phyloP scores from a whole-genome alignment of 2,113 vertebrate genomes.

The Anolis sagrei region DNA sequence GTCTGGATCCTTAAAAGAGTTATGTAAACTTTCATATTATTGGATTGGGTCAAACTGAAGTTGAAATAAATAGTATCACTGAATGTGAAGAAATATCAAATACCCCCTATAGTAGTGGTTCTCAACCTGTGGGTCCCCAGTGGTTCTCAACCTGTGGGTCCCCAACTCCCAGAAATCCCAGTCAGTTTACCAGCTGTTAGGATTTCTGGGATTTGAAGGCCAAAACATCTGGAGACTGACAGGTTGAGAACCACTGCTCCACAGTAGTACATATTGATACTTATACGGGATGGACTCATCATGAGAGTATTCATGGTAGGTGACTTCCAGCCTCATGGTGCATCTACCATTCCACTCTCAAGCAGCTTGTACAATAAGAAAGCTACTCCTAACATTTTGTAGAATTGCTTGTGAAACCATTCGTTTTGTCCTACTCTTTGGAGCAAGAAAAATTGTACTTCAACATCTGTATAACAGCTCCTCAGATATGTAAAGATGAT shows the following conservation, averaged over 20 bases:
- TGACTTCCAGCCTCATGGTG: neutral
- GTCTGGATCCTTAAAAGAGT: neutral
- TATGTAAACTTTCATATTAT: neutral
- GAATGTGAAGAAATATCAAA: neutral
- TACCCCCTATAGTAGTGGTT: neutral
- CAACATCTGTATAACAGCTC: neutral
- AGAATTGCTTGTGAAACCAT: neutral
- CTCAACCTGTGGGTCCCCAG: too few species aligned
- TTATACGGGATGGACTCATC: neutral
- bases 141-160: too few species aligned
- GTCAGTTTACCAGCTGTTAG: too few species aligned
- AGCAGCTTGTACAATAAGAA: neutral
- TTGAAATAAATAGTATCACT: neutral
- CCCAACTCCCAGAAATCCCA: too few species aligned
- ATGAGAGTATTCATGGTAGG: neutral
- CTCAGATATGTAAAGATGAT: neutral
- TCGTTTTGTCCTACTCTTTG: neutral
- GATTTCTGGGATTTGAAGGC: too few species aligned
- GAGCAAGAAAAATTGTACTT: neutral
- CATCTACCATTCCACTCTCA: neutral
- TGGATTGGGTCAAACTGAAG: neutral
- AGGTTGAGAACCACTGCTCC: too few species aligned
- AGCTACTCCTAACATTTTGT: too few species aligned
- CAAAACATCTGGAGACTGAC: too few species aligned
- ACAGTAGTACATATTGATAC: neutral